Conservation (phyloP, 2,888 invertebrate genomes). For the Thalpophila matura region DNA sequence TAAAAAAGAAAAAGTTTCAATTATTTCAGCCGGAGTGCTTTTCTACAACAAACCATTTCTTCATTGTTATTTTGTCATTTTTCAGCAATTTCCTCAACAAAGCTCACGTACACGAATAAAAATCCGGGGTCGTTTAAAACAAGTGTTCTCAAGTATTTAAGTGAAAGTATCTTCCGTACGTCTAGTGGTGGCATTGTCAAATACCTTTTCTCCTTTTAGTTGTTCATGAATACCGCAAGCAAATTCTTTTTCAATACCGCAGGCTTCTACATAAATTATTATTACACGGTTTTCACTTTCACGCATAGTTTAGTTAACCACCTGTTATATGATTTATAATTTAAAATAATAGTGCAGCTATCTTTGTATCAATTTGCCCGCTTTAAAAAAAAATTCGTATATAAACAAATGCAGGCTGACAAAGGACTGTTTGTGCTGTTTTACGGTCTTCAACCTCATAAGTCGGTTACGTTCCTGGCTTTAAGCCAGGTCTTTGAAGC, state of each 20-base stretch:
- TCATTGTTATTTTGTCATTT: no score
- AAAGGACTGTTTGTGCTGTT: conserved; percentile 14
- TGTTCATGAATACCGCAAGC: conserved; percentile 67
- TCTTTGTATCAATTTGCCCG: background rate
- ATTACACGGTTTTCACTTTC: conserved; percentile 74
- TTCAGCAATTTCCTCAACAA: conserved; percentile 19
- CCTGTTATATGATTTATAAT: conserved; percentile 25
- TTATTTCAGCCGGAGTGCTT: conserved; percentile 3
- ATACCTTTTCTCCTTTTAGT: conserved; percentile 65
- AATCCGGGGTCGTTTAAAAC: conserved; percentile 47
- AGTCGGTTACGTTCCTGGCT: conserved; percentile 35
- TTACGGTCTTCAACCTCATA: conserved; percentile 49
- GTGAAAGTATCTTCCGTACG: conserved; percentile 63
- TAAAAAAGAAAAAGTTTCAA: conserved; percentile 9
- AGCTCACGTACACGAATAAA: conserved; percentile 52
- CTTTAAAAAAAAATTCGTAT: conserved; percentile 4
- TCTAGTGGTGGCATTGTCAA: conserved; percentile 51
- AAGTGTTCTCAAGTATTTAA: conserved; percentile 38
- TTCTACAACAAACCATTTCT: no score
- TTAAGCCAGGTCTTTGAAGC: conserved; percentile 37
- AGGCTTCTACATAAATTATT: conserved; percentile 65
- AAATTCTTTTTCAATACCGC: conserved; percentile 68
- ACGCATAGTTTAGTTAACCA: conserved; percentile 47
- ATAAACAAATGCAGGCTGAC: background rate
- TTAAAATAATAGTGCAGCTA: background rate